These are phyloP conservation scores for Muschampia plurimacula DNA, from an alignment of 2,888 invertebrate species.

Conservation along the genomic window DNA sequence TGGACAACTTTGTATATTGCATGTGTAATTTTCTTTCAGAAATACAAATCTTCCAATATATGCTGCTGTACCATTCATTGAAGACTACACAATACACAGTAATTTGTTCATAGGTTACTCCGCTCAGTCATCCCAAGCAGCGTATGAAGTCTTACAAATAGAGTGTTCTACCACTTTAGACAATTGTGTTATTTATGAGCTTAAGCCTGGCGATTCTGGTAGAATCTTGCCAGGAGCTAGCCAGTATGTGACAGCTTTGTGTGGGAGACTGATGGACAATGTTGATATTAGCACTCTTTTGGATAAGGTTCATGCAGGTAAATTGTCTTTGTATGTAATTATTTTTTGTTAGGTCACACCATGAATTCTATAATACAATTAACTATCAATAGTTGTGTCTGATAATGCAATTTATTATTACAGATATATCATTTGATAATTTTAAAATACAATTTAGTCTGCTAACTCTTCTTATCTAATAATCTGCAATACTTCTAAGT, in stretches of 20 bases:
- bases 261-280: slow-evolving; percentile 68
- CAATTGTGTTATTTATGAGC: slow-evolving; percentile 63
- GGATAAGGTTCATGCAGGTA: slow-evolving; percentile 80
- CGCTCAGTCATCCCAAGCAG: slow-evolving; percentile 67
- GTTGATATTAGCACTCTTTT: slow-evolving; percentile 74
- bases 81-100: slow-evolving; percentile 68
- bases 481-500: too few relatives aligned
- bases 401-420: too few relatives aligned
- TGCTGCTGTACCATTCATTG: slow-evolving; percentile 58
- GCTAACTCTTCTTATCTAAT: too few relatives aligned
- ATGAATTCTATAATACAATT: too few relatives aligned
- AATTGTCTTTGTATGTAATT: background rate
- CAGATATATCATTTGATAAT: too few relatives aligned
- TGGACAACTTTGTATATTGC: too few relatives aligned
- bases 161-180: slow-evolving; percentile 69
- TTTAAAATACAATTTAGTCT: too few relatives aligned
- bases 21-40: slow-evolving; percentile 53
- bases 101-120: slow-evolving; percentile 75
- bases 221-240: slow-evolving; percentile 68
- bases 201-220: slow-evolving; percentile 66
- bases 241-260: slow-evolving; percentile 74
- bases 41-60: slow-evolving; percentile 63
- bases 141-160: slow-evolving; percentile 75
- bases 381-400: too few relatives aligned
- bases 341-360: background rate